Conservation (phyloP, 1,140 invertebrate genomes). For the Drosophila ficusphila region DNA sequence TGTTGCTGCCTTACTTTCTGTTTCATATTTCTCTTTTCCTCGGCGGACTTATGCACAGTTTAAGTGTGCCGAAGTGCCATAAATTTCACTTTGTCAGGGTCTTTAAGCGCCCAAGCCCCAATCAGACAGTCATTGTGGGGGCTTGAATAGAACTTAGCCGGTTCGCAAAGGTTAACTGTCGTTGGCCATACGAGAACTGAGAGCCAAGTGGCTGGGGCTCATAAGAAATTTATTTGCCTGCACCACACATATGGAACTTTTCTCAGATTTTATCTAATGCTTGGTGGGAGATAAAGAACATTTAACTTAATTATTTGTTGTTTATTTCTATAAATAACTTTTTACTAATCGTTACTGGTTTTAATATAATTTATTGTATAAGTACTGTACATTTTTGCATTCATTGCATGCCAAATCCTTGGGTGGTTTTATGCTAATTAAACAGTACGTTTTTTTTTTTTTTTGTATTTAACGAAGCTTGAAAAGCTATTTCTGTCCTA, state of each 20-base stretch:
- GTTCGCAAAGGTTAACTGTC: neutral
- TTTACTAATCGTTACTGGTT: no score
- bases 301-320: no score
- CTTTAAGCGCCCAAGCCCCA: conserved; percentile 40
- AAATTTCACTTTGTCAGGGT: conserved; percentile 42
- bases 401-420: no score
- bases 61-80: conserved; percentile 46
- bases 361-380: no score
- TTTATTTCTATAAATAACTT: no score
- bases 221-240: neutral
- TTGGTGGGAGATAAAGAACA: no score
- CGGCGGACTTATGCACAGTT: conserved; percentile 12
- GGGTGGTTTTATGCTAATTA: no score
- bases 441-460: no score
- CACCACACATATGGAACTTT: no score
- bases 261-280: neutral
- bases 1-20: conserved; percentile 28
- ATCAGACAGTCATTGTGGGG: conserved; percentile 31
- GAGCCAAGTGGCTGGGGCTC: neutral
- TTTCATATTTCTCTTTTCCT: conserved; percentile 63
- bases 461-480: no score
- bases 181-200: neutral
- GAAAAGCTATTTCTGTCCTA: neutral
- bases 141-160: conserved; percentile 18
- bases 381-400: no score